These are phyloP conservation scores for Novumbra hubbsi DNA, from an alignment of 2,797 vertebrate genomes.

Conservation along the genomic window DNA sequence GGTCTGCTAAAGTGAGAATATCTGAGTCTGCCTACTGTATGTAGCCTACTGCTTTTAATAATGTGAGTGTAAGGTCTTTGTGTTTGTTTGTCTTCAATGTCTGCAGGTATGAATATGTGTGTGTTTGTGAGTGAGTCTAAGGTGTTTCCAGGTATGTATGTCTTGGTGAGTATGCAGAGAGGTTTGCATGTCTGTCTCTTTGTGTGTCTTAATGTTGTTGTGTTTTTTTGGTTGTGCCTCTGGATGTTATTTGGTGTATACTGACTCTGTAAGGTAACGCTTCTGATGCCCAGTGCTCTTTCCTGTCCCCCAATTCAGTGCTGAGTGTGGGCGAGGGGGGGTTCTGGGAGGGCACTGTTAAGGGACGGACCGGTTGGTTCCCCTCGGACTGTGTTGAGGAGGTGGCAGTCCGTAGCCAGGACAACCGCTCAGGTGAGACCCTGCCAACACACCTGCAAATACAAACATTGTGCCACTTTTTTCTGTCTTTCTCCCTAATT, in stretches of 20 bases:
- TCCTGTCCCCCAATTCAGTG: conserved; percentile 67
- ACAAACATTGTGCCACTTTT: background rate
- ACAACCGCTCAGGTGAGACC: conserved; percentile 70
- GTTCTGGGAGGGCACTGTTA: conserved; percentile 92
- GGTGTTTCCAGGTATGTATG: conserved; percentile 74
- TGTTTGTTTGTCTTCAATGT: conserved; percentile 72
- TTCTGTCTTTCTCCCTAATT: background rate
- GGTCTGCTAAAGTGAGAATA: background rate
- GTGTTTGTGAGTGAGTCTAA: conserved; percentile 76
- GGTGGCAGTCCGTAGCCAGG: conserved; percentile 86
- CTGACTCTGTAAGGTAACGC: conserved; percentile 21
- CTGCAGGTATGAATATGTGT: conserved; percentile 76
- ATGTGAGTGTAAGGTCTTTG: conserved; percentile 61
- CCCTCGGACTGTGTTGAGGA: conserved; percentile 92
- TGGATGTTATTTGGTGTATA: conserved; percentile 25
- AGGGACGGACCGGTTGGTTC: conserved; percentile 90
- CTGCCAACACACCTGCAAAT: conserved; percentile 6
- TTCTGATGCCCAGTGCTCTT: conserved; percentile 32
- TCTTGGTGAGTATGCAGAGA: conserved; percentile 68
- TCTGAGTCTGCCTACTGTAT: conserved; percentile 2
- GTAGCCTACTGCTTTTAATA: conserved; percentile 41
- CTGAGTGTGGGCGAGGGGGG: conserved; percentile 90
- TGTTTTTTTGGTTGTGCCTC: conserved; percentile 43
- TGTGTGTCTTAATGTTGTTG: conserved; percentile 17
- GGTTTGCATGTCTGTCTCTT: conserved; percentile 57